Conservation (phyloP, 2,113 vertebrate genomes). For the Colistium nudipinnis region DNA sequence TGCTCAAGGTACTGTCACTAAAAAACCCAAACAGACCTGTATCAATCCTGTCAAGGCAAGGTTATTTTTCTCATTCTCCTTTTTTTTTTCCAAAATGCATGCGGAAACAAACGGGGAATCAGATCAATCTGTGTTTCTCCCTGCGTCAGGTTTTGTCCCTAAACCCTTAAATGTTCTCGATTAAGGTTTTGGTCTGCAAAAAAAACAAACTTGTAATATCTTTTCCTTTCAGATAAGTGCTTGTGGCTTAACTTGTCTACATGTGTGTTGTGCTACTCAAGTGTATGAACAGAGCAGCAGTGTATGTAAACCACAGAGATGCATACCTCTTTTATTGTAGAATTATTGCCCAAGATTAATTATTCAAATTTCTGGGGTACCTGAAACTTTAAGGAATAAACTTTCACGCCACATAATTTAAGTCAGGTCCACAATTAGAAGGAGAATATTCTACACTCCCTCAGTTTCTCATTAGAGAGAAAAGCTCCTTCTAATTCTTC, state of each 20-base stretch:
- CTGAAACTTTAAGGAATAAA: constrained; percentile 10
- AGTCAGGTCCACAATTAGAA: constrained; percentile 23
- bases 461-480: constrained; percentile 4
- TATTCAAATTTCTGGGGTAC: constrained; percentile 14
- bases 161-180: too few relatives aligned
- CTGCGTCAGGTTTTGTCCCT: too few relatives aligned
- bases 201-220: too few relatives aligned
- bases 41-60: too few relatives aligned
- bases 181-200: too few relatives aligned
- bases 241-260: too few relatives aligned
- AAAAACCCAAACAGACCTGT: neutral
- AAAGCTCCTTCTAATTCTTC: neutral
- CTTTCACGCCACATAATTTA: neutral
- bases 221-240: too few relatives aligned
- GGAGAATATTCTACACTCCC: constrained; percentile 8
- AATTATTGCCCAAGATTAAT: constrained; percentile 9
- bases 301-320: neutral
- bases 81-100: too few relatives aligned
- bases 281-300: neutral
- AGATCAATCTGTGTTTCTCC: too few relatives aligned
- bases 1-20: constrained; percentile 88
- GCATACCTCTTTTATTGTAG: neutral
- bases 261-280: too few relatives aligned
- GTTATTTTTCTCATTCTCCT: neutral
- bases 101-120: too few relatives aligned